Evolutionary conservation across 2,113 vertebrate species (phyloP).

Genomic region (Chaetodon trifascialis): DNA sequence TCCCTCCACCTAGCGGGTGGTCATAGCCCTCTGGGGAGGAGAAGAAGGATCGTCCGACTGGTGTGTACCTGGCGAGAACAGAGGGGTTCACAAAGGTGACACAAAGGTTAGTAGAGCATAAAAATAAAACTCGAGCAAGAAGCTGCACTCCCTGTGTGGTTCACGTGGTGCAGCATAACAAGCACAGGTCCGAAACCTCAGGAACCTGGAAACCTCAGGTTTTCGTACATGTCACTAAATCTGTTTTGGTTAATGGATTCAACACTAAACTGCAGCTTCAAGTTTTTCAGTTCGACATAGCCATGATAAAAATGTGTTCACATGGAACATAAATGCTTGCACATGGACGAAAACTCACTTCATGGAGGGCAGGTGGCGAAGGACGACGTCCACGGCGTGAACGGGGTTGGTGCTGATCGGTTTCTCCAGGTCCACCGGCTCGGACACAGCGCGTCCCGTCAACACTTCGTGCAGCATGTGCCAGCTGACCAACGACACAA

Average conservation of each 20-base stretch:
- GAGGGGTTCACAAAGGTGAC: not conserved
- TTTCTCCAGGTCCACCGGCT: constrained; percentile 94
- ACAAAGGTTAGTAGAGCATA: not conserved
- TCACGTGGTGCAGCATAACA: constrained; percentile 23
- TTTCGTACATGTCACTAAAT: constrained; percentile 27
- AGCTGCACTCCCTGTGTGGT: constrained; percentile 6
- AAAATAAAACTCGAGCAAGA: not conserved
- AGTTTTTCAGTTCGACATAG: too few relatives aligned
- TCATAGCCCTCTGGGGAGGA: constrained; percentile 97
- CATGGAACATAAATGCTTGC: not conserved
- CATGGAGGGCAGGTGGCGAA: constrained; percentile 98
- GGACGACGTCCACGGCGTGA: constrained; percentile 96
- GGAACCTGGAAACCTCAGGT: not conserved
- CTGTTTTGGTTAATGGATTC: constrained; percentile 31
- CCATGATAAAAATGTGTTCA: not conserved
- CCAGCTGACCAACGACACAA: constrained; percentile 97
- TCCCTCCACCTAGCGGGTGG: constrained; percentile 94
- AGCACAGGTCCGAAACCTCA: not conserved
- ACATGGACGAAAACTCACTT: constrained; percentile 85
- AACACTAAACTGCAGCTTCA: too few relatives aligned
- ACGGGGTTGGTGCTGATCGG: constrained; percentile 98
- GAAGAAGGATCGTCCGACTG: constrained; percentile 97
- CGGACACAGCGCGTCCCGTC: constrained; percentile 89
- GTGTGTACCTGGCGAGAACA: constrained; percentile 89
- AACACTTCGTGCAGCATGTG: constrained; percentile 96